phyloP scores from a whole-genome alignment of 2,113 vertebrate species.

The Cryptomyrus ogoouensis region DNA sequence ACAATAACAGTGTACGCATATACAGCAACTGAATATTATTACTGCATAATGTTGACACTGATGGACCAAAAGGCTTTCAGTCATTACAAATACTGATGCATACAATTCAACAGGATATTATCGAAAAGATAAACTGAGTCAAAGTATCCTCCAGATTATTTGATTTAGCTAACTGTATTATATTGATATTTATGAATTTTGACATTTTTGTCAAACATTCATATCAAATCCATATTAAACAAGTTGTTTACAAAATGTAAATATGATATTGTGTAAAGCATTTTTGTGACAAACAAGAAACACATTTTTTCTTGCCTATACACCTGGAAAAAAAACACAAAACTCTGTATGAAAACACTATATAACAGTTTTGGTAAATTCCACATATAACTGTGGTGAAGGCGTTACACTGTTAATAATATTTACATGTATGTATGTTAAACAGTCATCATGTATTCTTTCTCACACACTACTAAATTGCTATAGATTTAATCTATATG shows the following conservation, averaged over 20 bases:
- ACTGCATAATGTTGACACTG: neutral
- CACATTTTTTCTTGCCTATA: slow-evolving; percentile 53
- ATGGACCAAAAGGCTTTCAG: neutral
- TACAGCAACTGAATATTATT: slow-evolving; percentile 3
- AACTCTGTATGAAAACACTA: slow-evolving; percentile 42
- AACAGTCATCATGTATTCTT: slow-evolving; percentile 46
- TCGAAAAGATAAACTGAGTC: neutral
- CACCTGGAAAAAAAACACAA: slow-evolving; percentile 57
- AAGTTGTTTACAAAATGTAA: slow-evolving; percentile 52
- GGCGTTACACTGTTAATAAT: slow-evolving; percentile 32
- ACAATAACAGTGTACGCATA: neutral
- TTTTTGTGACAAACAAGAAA: slow-evolving; percentile 39
- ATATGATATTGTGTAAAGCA: slow-evolving; percentile 40
- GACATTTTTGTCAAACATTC: slow-evolving; percentile 17
- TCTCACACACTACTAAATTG: neutral
- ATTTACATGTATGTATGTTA: slow-evolving; percentile 47
- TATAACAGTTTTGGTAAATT: slow-evolving; percentile 43
- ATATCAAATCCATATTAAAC: slow-evolving; percentile 42
- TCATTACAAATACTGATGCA: neutral
- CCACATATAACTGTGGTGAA: slow-evolving; percentile 84
- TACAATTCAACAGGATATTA: slow-evolving; percentile 14
- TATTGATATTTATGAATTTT: neutral
- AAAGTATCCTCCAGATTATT: neutral
- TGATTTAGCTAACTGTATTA: neutral
- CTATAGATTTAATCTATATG: neutral